phyloP scores from a whole-genome alignment of 1,140 invertebrate species.

The Caenorhabditis briggsae region DNA sequence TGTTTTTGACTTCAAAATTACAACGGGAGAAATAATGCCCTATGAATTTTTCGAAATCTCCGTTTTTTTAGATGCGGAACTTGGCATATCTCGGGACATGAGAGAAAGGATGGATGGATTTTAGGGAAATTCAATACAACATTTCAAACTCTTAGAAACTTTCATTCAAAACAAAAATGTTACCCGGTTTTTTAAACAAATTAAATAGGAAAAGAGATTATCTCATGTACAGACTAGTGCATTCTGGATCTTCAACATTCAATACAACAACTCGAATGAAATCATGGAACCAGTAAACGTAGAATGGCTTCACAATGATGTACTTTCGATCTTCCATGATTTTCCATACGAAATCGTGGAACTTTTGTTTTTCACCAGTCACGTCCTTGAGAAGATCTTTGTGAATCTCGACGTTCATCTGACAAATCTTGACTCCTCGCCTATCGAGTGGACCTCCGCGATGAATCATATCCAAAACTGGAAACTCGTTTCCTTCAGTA shows the following conservation, averaged over 20 bases:
- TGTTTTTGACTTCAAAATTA: no score
- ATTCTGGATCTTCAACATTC: slow-evolving; percentile 39
- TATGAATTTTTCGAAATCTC: no score
- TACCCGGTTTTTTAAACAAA: not conserved
- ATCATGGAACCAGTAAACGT: slow-evolving; percentile 32
- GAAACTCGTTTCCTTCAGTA: slow-evolving; percentile 32
- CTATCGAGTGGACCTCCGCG: slow-evolving; percentile 9
- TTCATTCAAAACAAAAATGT: not conserved
- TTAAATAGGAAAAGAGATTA: not conserved
- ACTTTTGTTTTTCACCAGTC: slow-evolving; percentile 3
- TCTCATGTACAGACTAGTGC: slow-evolving; percentile 6
- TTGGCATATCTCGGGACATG: no score
- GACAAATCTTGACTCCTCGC: slow-evolving; percentile 5
- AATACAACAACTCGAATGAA: slow-evolving; percentile 26
- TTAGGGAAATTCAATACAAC: no score
- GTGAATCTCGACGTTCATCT: slow-evolving; percentile 29
- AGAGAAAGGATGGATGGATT: no score
- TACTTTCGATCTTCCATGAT: not conserved
- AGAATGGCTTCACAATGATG: slow-evolving; percentile 30
- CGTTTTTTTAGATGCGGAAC: no score
- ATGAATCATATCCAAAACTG: slow-evolving; percentile 29
- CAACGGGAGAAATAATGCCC: no score
- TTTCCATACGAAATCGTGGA: slow-evolving; percentile 21
- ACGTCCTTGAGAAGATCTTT: slow-evolving; percentile 16
- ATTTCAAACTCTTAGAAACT: not conserved